Conservation (phyloP, 2,888 invertebrate genomes). For the Synergus gifuensis region DNA sequence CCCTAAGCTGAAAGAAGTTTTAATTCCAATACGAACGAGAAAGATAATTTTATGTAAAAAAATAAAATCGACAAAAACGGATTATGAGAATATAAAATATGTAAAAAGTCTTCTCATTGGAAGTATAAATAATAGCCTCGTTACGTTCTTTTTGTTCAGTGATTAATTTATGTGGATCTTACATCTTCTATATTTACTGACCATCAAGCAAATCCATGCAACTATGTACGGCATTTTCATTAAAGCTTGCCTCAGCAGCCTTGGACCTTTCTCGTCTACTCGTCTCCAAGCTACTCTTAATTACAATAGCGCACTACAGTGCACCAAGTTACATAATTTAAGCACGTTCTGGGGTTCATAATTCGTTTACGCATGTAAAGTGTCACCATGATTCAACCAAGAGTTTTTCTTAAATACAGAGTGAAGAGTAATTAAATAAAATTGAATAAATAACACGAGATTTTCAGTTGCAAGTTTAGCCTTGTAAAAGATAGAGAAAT, state of each 20-base stretch:
- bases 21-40: neutral
- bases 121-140: neutral
- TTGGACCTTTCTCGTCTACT: slow-evolving; percentile 51
- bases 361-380: slow-evolving; percentile 27
- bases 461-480: slow-evolving; percentile 7
- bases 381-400: neutral
- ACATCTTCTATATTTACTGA: slow-evolving; percentile 15
- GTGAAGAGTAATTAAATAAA: slow-evolving; percentile 14
- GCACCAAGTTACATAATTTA: slow-evolving; percentile 54
- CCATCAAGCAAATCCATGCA: slow-evolving; percentile 42
- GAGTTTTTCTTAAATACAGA: neutral
- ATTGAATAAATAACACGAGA: neutral
- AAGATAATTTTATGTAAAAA: neutral
- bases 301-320: slow-evolving; percentile 53
- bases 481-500: slow-evolving; percentile 29
- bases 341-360: slow-evolving; percentile 42
- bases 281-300: slow-evolving; percentile 49
- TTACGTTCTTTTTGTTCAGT: neutral
- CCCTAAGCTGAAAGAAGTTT: neutral
- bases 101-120: neutral
- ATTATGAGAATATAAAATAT: neutral
- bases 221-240: slow-evolving; percentile 47
- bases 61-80: neutral
- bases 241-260: slow-evolving; percentile 49
- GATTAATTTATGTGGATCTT: slow-evolving; percentile 34